A percentile compares a stretch with the other conserved stretches of the same genome.
Conservation (phyloP, 2,113 vertebrate genomes). For the Saiga tatarica region DNA sequence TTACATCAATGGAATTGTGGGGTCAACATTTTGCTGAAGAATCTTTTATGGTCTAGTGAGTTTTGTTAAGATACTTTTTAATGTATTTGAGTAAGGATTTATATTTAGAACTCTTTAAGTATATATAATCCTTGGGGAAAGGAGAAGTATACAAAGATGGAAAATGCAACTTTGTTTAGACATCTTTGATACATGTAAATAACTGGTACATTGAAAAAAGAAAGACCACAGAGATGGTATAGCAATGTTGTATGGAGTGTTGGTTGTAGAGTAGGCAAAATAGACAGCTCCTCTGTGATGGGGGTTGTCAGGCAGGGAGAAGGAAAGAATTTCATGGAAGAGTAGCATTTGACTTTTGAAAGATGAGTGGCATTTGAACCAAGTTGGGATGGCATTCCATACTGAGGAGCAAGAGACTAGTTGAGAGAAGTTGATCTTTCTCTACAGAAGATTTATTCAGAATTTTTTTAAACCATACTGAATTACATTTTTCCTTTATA, state of each 20-base stretch:
- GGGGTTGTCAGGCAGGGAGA: background rate
- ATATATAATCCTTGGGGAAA: background rate
- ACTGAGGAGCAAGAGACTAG: background rate
- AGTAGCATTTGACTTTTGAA: background rate
- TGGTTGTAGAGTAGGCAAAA: background rate
- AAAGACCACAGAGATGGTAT: background rate
- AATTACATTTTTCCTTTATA: background rate
- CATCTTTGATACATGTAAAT: background rate
- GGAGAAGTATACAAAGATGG: background rate
- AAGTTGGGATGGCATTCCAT: background rate
- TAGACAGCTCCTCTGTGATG: background rate
- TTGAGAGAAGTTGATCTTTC: background rate
- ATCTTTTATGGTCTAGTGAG: background rate
- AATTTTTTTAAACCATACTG: background rate
- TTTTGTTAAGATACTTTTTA: constrained; percentile 7
- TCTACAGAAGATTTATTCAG: background rate
- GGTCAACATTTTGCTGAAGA: background rate
- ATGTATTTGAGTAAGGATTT: background rate
- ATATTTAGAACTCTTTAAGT: background rate
- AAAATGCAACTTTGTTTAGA: background rate
- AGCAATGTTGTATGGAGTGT: background rate
- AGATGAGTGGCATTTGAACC: background rate
- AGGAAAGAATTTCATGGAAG: background rate
- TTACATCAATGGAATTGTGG: background rate
- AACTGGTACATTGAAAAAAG: background rate